Conservation (phyloP, 2,888 invertebrate genomes). For the Lithodes maja region DNA sequence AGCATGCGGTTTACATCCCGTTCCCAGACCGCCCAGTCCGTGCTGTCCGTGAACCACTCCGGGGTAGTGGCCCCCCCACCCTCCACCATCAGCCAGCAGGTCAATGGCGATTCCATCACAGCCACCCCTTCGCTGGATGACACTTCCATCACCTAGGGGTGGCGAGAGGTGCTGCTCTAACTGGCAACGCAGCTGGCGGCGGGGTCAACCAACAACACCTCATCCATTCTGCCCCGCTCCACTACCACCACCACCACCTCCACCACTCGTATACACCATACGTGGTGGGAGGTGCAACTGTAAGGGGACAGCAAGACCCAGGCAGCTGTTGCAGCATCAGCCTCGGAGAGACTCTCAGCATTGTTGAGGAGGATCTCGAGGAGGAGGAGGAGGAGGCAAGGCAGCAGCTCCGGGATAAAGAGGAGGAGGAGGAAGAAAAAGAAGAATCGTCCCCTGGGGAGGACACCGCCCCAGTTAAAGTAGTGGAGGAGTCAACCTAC, state of each 20-base stretch:
- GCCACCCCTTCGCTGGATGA: slow-evolving; percentile 74
- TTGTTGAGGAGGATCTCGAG: slow-evolving; percentile 51
- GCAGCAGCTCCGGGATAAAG: slow-evolving; percentile 14
- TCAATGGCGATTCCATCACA: slow-evolving; percentile 74
- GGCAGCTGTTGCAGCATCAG: slow-evolving; percentile 50
- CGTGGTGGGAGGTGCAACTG: slow-evolving; percentile 27
- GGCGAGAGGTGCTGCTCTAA: slow-evolving; percentile 75
- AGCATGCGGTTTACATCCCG: slow-evolving; percentile 77
- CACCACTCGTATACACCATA: slow-evolving; percentile 19
- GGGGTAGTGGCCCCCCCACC: slow-evolving; percentile 56
- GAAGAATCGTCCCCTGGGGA: background rate
- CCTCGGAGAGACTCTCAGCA: slow-evolving; percentile 52
- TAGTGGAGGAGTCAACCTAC: slow-evolving; percentile 54
- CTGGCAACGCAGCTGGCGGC: slow-evolving; percentile 60
- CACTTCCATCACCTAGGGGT: slow-evolving; percentile 72
- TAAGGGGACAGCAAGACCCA: slow-evolving; percentile 22
- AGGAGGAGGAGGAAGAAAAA: slow-evolving; percentile 10
- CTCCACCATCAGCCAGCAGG: slow-evolving; percentile 72
- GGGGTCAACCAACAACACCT: slow-evolving; percentile 34
- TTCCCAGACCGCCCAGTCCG: slow-evolving; percentile 75
- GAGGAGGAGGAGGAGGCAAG: slow-evolving; percentile 40
- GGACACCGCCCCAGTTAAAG: slow-evolving; percentile 11
- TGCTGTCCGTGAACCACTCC: slow-evolving; percentile 76
- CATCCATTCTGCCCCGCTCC: background rate
- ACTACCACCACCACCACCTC: slow-evolving; percentile 11